These are phyloP conservation scores for Typhlichthys eigenmanni DNA, from an alignment of 2,797 vertebrate species.

Conservation along the genomic window DNA sequence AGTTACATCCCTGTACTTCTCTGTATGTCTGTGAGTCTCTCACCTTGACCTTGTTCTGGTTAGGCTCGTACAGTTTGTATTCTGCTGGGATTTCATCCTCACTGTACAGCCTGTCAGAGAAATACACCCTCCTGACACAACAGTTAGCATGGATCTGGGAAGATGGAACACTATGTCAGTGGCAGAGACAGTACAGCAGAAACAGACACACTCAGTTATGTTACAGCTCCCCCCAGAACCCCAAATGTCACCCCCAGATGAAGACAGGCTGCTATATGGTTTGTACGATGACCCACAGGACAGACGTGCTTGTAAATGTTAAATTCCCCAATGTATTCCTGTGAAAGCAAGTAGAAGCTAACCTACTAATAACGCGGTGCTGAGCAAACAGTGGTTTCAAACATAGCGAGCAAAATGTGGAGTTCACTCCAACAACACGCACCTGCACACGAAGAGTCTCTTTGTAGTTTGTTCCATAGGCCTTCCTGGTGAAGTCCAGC, in stretches of 20 bases:
- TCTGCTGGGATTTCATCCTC: constrained; percentile 97
- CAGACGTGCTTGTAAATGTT: too few relatives aligned
- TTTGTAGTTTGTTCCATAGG: constrained; percentile 94
- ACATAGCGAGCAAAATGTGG: too few relatives aligned
- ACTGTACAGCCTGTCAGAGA: constrained; percentile 95
- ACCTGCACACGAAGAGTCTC: constrained; percentile 97
- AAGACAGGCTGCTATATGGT: too few relatives aligned
- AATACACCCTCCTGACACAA: constrained; percentile 94
- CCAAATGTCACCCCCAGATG: too few relatives aligned
- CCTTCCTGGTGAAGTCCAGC: constrained; percentile 92
- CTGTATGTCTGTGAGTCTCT: background rate
- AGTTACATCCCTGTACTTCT: background rate
- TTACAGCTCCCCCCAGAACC: too few relatives aligned
- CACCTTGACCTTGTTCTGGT: constrained; percentile 86
- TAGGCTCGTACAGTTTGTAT: constrained; percentile 95
- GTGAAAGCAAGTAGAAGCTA: too few relatives aligned
- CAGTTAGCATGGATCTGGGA: constrained; percentile 96
- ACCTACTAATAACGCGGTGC: too few relatives aligned
- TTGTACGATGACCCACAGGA: too few relatives aligned
- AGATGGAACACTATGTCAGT: constrained; percentile 6
- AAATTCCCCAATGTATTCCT: too few relatives aligned
- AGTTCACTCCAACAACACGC: background rate
- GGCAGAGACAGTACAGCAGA: background rate
- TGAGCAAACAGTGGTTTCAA: too few relatives aligned
- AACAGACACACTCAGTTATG: background rate